phyloP scores from a whole-genome alignment of 2,797 vertebrate species.

The Lacerta agilis region DNA sequence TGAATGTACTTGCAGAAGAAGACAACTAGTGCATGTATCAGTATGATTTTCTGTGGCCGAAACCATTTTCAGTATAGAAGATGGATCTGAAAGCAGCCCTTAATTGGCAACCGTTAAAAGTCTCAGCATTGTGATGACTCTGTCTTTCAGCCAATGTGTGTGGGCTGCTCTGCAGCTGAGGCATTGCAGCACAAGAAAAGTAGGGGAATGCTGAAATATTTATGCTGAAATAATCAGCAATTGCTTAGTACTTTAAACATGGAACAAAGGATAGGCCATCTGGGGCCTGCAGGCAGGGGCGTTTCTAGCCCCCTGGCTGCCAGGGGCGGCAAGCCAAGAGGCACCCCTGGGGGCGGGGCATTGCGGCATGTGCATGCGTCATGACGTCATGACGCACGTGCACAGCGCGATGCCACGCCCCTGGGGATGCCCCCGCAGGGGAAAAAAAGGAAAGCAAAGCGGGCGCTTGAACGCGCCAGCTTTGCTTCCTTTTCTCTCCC shows the following conservation, averaged over 20 bases:
- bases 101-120: background rate
- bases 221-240: background rate
- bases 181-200: background rate
- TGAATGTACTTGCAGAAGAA: background rate
- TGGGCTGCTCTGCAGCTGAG: background rate
- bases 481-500: no score
- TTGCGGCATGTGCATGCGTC: no score
- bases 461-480: no score
- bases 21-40: background rate
- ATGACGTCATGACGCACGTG: no score
- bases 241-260: background rate
- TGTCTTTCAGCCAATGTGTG: background rate
- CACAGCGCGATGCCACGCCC: no score
- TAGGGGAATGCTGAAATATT: background rate
- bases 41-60: background rate
- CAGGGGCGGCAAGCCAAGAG: no score
- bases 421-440: no score
- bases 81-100: background rate
- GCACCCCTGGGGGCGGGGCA: no score
- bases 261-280: background rate
- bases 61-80: constrained; percentile 1
- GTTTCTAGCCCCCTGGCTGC: no score
- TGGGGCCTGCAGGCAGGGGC: background rate
- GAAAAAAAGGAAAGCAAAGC: no score
- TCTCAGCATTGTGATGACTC: background rate